A percentile compares a stretch with the other conserved stretches of the same genome.
Conservation (phyloP, 2,888 invertebrate genomes). For the Pilophorus perplexus region DNA sequence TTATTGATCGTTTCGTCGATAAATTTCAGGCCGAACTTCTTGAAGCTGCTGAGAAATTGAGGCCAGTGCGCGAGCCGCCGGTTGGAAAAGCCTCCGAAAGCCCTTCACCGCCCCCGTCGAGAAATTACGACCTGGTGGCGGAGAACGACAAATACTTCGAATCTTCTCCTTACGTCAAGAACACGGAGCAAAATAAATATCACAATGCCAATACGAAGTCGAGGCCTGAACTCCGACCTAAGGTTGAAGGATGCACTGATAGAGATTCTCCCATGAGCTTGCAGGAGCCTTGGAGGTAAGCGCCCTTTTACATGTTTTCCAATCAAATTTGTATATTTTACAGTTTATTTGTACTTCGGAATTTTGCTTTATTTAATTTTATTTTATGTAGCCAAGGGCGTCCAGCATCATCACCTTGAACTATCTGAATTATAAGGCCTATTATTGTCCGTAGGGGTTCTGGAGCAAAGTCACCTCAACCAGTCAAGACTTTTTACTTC, state of each 20-base stretch:
- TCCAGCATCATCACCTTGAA: no score
- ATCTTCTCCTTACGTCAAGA: not conserved
- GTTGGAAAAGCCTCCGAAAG: slow-evolving; percentile 50
- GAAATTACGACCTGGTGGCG: slow-evolving; percentile 6
- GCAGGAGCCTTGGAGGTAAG: slow-evolving; percentile 50
- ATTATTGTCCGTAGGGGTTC: no score
- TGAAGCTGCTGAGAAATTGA: slow-evolving; percentile 54
- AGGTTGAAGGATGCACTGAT: slow-evolving; percentile 21
- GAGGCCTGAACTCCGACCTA: slow-evolving; percentile 24
- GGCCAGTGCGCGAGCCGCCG: slow-evolving; percentile 56
- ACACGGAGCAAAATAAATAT: slow-evolving; percentile 22
- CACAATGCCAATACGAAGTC: slow-evolving; percentile 27
- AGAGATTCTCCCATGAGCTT: slow-evolving; percentile 22
- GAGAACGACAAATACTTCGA: slow-evolving; percentile 31
- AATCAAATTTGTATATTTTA: not conserved
- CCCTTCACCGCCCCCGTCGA: slow-evolving; percentile 49
- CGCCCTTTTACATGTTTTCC: no score
- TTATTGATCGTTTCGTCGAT: no score
- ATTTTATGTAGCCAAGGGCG: no score
- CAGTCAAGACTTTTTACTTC: slow-evolving; percentile 69
- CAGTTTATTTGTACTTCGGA: no score
- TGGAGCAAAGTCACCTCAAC: slow-evolving; percentile 46
- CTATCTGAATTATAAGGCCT: no score
- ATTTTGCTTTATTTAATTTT: no score
- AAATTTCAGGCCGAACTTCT: slow-evolving; percentile 55